These are phyloP conservation scores for Nineta flava DNA, from an alignment of 2,888 invertebrate species.

Conservation along the genomic window DNA sequence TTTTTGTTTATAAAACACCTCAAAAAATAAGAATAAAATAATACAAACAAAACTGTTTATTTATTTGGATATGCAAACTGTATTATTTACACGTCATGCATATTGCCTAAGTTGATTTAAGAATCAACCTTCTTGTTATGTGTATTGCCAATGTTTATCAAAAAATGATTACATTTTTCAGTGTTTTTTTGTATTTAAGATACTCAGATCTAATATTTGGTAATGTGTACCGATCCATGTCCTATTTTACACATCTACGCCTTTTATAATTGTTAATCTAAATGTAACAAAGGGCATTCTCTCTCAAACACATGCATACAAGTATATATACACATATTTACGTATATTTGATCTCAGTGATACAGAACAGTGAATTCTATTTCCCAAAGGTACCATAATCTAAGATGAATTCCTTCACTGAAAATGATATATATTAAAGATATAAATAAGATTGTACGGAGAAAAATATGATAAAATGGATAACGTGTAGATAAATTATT, in stretches of 20 bases:
- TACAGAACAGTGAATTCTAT: constrained; percentile 1
- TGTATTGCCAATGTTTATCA: too few species aligned
- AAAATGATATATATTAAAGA: too few species aligned
- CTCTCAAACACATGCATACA: too few species aligned
- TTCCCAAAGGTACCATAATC: constrained; percentile 6
- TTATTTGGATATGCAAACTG: background rate
- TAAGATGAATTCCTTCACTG: constrained; percentile 2
- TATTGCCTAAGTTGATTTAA: too few species aligned
- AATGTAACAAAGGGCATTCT: background rate
- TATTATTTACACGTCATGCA: too few species aligned
- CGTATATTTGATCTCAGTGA: background rate
- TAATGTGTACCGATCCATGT: constrained; percentile 23
- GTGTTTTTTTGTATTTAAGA: too few species aligned
- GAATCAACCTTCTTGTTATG: too few species aligned
- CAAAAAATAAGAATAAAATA: background rate
- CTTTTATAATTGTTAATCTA: constrained; percentile 16
- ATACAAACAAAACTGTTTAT: background rate
- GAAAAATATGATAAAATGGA: too few species aligned
- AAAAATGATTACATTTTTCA: too few species aligned
- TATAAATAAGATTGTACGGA: too few species aligned
- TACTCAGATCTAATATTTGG: too few species aligned
- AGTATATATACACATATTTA: constrained; percentile 5
- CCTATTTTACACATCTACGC: constrained; percentile 33
- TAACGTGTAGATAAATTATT: too few species aligned
- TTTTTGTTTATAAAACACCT: background rate